Conservation (phyloP, 2,113 vertebrate genomes). For the Scytalopus superciliaris region DNA sequence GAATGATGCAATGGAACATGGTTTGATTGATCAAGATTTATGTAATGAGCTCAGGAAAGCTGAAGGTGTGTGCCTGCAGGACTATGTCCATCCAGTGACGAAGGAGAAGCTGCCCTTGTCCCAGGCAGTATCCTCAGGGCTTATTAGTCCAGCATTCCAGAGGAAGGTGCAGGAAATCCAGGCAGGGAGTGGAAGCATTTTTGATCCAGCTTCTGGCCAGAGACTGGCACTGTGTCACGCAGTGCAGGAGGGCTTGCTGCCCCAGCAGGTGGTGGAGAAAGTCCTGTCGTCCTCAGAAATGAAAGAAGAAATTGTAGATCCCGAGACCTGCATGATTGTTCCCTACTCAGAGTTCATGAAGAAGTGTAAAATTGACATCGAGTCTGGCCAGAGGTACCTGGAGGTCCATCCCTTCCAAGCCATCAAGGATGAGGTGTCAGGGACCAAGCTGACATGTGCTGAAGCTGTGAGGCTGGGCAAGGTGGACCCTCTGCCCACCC, state of each 20-base stretch:
- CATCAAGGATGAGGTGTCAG: slow-evolving; percentile 67
- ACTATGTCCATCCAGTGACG: slow-evolving; percentile 67
- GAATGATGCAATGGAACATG: slow-evolving; percentile 77
- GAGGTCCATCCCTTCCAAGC: slow-evolving; percentile 84
- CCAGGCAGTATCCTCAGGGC: slow-evolving; percentile 68
- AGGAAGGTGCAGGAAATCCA: slow-evolving; percentile 73
- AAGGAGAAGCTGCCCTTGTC: slow-evolving; percentile 66
- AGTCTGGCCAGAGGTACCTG: slow-evolving; percentile 88
- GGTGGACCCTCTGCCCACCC: slow-evolving; percentile 76
- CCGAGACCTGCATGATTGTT: slow-evolving; percentile 76
- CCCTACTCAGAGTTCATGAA: slow-evolving; percentile 88
- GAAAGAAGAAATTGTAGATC: slow-evolving; percentile 78
- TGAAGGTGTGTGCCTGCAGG: slow-evolving; percentile 74
- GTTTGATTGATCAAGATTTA: slow-evolving; percentile 76
- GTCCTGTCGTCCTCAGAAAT: slow-evolving; percentile 65
- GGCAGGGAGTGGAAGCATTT: slow-evolving; percentile 52
- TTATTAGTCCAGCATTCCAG: slow-evolving; percentile 54
- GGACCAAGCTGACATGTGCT: slow-evolving; percentile 59
- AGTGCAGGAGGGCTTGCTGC: slow-evolving; percentile 74
- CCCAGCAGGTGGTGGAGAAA: slow-evolving; percentile 51
- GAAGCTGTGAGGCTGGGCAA: slow-evolving; percentile 75
- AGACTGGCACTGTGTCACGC: slow-evolving; percentile 78
- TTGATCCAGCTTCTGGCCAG: slow-evolving; percentile 70
- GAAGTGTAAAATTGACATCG: slow-evolving; percentile 88
- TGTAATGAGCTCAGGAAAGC: slow-evolving; percentile 77